Base-by-base conservation (phyloP, 2,113 vertebrate genomes). In the Noctilio leporinus region DNA sequence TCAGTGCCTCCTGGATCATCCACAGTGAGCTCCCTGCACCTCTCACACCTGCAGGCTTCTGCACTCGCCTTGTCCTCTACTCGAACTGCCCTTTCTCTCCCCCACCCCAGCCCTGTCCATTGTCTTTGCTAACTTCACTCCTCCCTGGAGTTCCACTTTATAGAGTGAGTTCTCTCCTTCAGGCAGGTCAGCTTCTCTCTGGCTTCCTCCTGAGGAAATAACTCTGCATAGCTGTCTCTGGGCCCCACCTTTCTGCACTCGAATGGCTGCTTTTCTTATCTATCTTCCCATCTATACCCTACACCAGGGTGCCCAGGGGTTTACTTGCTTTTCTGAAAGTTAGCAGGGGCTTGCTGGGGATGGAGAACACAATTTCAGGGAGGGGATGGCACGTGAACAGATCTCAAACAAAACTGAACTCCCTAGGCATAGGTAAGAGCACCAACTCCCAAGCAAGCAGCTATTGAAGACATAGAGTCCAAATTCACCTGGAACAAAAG, bases 401-500 rank as follows among this genome's bases (percentile, higher is more conserved):
- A 35, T 97, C 95, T 95, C 95, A 69, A 33, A 93, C 93, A 97
- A 86, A 97, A 88, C 94, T 57, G 26, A 2, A 15, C 87, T 96
- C 95, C 0, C 0, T 84, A 59, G 86, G 88, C 53, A 59, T 5
- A 1, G 59, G 94, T 76, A 96, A 96, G 96, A 95, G 90, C 95
- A 93, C 96, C 76, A 89, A 93, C 93, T 96, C 96, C 97, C 97
- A 98, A 93, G 85, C 85, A 97, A 97, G 96, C 96, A 87, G 97
- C 97, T 96, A 96, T 98, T 1, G n/a, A 93, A 84, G 93, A 92
- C 5, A 0, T 0, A 81, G 80, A 97, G 95, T 89, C 9, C 59
- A 96, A 97, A 97, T 96, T 97, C 97, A 82, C 92, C 80, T 22
- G 62, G 92, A 95, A 98, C 97, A 98, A 98, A 97, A 97, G 96